Conservation (phyloP, 2,888 invertebrate genomes). For the Baccha elongata region DNA sequence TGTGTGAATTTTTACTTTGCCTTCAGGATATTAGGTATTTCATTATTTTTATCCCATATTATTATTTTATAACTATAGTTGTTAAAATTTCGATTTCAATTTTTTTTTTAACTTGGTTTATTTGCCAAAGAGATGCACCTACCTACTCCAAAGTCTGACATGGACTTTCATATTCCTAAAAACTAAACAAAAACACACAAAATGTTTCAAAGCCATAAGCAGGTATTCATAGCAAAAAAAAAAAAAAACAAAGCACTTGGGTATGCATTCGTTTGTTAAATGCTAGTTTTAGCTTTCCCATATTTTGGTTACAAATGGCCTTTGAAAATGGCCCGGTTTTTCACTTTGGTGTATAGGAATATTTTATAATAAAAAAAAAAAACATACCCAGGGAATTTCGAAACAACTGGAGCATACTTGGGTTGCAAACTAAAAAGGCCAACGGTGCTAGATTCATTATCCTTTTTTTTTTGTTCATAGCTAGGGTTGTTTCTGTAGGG, state of each 20-base stretch:
- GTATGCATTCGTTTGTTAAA: conserved; percentile 62
- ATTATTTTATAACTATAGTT: too few species aligned
- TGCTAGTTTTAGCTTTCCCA: conserved; percentile 50
- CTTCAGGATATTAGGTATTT: too few species aligned
- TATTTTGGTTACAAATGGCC: conserved; percentile 51
- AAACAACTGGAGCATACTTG: conserved; percentile 46
- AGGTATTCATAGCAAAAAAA: conserved; percentile 51
- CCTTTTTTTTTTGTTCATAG: conserved; percentile 2
- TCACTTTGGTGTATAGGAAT: conserved; percentile 31
- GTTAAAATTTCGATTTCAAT: too few species aligned
- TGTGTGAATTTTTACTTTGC: too few species aligned
- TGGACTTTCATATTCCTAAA: conserved; percentile 2
- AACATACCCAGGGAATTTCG: conserved; percentile 11
- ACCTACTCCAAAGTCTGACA: conserved; percentile 2
- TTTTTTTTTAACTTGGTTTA: too few species aligned
- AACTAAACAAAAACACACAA: conserved; percentile 26
- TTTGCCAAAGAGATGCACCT: too few species aligned
- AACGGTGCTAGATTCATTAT: conserved; percentile 43
- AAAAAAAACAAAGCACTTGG: conserved; percentile 41
- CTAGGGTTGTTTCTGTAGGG: background rate
- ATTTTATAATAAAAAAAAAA: conserved; percentile 6
- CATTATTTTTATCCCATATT: too few species aligned
- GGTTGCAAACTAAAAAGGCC: conserved; percentile 42
- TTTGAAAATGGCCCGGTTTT: conserved; percentile 47
- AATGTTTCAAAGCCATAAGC: conserved; percentile 60